These are phyloP conservation scores for Netelia inedita DNA, from an alignment of 2,888 invertebrate genomes.

Conservation along the genomic window DNA sequence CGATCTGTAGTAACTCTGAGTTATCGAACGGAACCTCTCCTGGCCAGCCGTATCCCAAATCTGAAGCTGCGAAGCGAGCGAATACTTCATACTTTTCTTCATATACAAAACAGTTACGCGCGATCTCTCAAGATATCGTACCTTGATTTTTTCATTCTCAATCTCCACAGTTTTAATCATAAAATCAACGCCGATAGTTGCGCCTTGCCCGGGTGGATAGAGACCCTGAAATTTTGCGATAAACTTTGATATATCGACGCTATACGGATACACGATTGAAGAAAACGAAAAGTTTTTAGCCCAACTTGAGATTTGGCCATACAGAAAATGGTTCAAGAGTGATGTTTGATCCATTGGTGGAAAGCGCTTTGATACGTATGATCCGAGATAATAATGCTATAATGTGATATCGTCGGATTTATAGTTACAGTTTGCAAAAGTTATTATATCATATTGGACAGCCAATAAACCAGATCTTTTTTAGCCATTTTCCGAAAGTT, in stretches of 20 bases:
- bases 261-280: too few species aligned
- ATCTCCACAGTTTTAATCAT: slow-evolving; percentile 99
- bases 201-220: slow-evolving; percentile 99
- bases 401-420: too few species aligned
- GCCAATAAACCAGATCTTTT: too few species aligned
- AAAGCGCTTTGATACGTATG: too few species aligned
- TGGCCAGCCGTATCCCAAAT: slow-evolving; percentile 99
- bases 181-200: slow-evolving; percentile 99
- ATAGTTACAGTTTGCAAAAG: too few species aligned
- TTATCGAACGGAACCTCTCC: slow-evolving; percentile 98
- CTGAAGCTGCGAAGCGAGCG: slow-evolving; percentile 90
- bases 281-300: too few species aligned
- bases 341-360: too few species aligned
- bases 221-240: slow-evolving; percentile 88
- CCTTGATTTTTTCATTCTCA: slow-evolving; percentile 97
- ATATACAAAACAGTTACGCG: neutral
- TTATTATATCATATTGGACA: too few species aligned
- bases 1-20: slow-evolving; percentile 98
- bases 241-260: neutral
- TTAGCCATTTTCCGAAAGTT: too few species aligned
- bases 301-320: too few species aligned
- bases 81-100: neutral
- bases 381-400: too few species aligned
- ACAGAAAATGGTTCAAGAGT: too few species aligned
- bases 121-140: slow-evolving; percentile 77